Conservation (phyloP, 2,797 vertebrate genomes). For the Smutsia gigantea region DNA sequence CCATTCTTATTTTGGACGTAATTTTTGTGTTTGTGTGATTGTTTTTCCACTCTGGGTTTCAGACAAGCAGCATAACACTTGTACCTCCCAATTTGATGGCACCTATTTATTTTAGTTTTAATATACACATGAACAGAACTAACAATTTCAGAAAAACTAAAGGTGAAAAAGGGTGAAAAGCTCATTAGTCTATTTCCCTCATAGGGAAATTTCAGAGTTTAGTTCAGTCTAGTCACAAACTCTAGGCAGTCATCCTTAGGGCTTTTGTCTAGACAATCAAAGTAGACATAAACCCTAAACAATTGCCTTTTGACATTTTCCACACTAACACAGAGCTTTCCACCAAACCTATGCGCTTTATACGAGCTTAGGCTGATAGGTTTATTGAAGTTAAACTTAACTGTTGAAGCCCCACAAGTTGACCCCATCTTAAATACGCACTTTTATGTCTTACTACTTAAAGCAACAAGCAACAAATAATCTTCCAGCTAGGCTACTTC, state of each 20-base stretch:
- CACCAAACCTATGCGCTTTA: not conserved
- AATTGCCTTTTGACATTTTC: not conserved
- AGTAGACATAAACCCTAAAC: not conserved
- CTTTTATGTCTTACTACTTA: constrained; percentile 1
- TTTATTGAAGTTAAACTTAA: not conserved
- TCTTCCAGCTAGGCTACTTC: not conserved
- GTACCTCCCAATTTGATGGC: not conserved
- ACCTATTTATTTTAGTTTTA: constrained; percentile 48
- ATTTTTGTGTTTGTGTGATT: constrained; percentile 14
- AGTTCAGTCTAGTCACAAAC: not conserved
- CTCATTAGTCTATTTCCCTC: not conserved
- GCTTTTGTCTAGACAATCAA: not conserved
- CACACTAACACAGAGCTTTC: not conserved
- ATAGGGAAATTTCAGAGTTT: not conserved
- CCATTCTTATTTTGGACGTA: not conserved
- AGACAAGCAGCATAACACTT: not conserved
- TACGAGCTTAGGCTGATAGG: not conserved
- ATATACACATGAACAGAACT: not conserved
- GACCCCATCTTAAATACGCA: not conserved
- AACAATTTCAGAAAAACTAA: not conserved
- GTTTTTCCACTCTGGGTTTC: not conserved
- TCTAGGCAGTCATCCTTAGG: not conserved
- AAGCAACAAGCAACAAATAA: not conserved
- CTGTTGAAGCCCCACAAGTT: not conserved
- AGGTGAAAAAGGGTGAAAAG: not conserved